These are phyloP conservation scores for Andricus curvator DNA, from an alignment of 2,888 invertebrate genomes.

Conservation along the genomic window DNA sequence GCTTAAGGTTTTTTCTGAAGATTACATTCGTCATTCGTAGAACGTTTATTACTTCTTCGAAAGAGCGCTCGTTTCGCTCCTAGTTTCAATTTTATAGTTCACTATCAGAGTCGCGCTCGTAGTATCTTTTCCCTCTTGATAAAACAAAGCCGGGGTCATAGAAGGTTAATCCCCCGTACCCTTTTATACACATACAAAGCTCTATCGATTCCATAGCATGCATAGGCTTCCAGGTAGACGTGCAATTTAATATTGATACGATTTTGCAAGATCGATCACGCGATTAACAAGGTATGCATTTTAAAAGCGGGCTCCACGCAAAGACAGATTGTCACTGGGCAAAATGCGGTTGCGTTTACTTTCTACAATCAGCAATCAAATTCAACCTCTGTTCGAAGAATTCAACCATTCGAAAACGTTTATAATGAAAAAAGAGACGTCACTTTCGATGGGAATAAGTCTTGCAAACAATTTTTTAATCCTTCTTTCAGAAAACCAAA, in stretches of 20 bases:
- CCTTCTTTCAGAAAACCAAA: too few relatives aligned
- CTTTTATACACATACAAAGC: constrained; percentile 29
- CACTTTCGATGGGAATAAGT: not conserved
- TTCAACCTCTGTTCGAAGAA: not conserved
- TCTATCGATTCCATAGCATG: constrained; percentile 26
- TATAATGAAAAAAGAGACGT: not conserved
- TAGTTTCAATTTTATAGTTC: constrained; percentile 1
- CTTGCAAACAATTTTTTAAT: too few relatives aligned
- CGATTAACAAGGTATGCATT: constrained; percentile 12
- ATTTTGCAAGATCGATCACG: constrained; percentile 32
- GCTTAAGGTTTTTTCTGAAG: too few relatives aligned
- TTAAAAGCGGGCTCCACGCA: not conserved
- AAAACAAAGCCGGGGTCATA: constrained; percentile 34
- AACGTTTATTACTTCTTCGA: not conserved
- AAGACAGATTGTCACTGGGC: not conserved
- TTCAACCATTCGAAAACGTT: not conserved
- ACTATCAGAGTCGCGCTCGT: not conserved
- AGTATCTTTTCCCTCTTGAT: constrained; percentile 24
- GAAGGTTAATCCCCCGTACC: constrained; percentile 34
- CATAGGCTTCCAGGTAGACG: constrained; percentile 13
- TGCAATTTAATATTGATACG: constrained; percentile 21
- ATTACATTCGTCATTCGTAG: not conserved
- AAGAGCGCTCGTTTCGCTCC: not conserved
- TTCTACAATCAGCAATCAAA: not conserved
- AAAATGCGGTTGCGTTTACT: not conserved